phyloP scores from a whole-genome alignment of 1,140 invertebrate species.

The Hormaphis cornu region DNA sequence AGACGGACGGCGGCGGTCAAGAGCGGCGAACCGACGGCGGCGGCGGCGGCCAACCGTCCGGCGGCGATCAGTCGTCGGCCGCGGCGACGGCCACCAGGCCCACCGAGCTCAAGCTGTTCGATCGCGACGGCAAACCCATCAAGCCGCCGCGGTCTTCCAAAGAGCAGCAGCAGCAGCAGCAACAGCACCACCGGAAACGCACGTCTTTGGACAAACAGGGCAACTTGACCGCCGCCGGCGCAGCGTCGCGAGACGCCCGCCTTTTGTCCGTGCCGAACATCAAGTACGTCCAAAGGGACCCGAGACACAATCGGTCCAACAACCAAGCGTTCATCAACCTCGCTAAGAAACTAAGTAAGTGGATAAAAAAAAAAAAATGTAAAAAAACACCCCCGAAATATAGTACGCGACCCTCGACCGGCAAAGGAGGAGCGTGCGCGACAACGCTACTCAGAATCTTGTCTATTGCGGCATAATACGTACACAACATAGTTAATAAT shows the following conservation, averaged over 20 bases:
- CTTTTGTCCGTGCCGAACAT: conserved; percentile 67
- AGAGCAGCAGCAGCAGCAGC: conserved; percentile 40
- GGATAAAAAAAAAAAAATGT: no score
- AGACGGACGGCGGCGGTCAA: not conserved
- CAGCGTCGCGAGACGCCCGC: conserved; percentile 53
- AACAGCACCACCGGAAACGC: conserved; percentile 49
- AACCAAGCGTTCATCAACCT: conserved; percentile 49
- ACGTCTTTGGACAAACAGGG: conserved; percentile 40
- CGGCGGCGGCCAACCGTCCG: not conserved
- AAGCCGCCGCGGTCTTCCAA: conserved; percentile 47
- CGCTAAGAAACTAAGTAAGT: conserved; percentile 79
- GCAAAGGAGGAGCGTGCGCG: no score
- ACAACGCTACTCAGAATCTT: no score
- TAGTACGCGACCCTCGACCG: no score
- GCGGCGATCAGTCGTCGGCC: not conserved
- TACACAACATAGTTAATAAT: no score
- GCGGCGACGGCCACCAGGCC: conserved; percentile 43
- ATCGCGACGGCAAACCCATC: conserved; percentile 50
- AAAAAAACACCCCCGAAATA: no score
- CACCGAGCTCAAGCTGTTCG: conserved; percentile 54
- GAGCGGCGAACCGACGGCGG: not conserved
- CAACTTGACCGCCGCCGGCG: conserved; percentile 36
- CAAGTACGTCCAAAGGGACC: conserved; percentile 50
- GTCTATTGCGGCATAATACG: no score
- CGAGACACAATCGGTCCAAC: conserved; percentile 35